Evolutionary conservation across 2,113 vertebrate genomes (phyloP).

Genomic region (Laterallus jamaicensis): DNA sequence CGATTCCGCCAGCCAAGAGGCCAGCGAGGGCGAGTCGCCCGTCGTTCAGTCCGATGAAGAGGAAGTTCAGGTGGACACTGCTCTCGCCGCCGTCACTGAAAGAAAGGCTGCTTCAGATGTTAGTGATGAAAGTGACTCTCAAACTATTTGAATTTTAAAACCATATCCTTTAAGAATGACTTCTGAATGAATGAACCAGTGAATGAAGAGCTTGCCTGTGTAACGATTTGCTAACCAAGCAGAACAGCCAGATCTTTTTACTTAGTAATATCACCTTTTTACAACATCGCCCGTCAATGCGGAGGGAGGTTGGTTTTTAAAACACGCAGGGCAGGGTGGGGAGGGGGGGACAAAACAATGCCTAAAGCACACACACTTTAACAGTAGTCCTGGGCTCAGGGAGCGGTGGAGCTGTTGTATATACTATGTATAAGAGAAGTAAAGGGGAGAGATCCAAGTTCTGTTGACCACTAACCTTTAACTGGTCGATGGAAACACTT

Average conservation of each 20-base stretch:
- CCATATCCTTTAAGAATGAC: constrained; percentile 35
- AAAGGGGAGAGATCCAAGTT: neutral
- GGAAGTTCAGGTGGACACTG: constrained; percentile 84
- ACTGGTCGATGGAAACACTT: constrained; percentile 17
- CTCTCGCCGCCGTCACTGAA: constrained; percentile 73
- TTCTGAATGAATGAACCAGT: constrained; percentile 56
- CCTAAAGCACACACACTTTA: constrained; percentile 58
- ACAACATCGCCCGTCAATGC: constrained; percentile 12
- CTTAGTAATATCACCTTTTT: constrained; percentile 47
- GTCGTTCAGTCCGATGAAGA: constrained; percentile 84
- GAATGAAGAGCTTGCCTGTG: constrained; percentile 61
- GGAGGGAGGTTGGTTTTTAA: constrained; percentile 20
- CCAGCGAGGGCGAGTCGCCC: constrained; percentile 77
- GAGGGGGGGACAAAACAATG: neutral
- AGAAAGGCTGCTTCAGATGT: constrained; percentile 75
- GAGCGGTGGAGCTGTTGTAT: constrained; percentile 56
- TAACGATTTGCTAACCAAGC: constrained; percentile 37
- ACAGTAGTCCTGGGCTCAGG: constrained; percentile 60
- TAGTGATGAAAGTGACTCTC: constrained; percentile 89
- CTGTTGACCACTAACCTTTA: constrained; percentile 28
- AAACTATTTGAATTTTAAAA: constrained; percentile 39
- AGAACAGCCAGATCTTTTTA: constrained; percentile 53
- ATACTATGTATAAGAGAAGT: constrained; percentile 66
- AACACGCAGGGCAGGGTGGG: too few species aligned
- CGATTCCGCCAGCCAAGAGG: constrained; percentile 81